A percentile compares a stretch with the other conserved stretches of the same genome.
Evolutionary conservation across 2,113 vertebrate genomes (phyloP).

Genomic region (Rhinopomastus cyanomelas): DNA sequence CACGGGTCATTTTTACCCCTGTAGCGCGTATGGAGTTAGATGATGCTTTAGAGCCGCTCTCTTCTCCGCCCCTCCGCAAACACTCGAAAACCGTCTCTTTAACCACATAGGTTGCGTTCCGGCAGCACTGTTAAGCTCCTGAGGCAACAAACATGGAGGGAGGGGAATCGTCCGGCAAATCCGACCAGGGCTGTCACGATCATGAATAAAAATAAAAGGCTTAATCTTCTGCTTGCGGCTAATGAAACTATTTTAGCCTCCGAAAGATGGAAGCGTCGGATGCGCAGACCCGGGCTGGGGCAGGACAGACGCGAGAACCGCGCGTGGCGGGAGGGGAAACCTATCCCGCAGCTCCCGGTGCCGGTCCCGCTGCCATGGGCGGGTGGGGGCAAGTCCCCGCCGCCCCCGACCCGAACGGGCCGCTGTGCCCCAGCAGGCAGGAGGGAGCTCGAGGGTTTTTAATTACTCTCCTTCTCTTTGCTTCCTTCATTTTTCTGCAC

Average conservation of each 20-base stretch:
- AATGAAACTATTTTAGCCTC: neutral
- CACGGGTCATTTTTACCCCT: neutral
- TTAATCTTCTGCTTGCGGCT: neutral
- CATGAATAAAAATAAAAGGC: conserved; percentile 45
- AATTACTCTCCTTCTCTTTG: conserved; percentile 59
- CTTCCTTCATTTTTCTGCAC: conserved; percentile 63
- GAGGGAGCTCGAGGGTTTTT: conserved; percentile 25
- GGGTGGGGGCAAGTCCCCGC: neutral
- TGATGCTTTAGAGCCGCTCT: neutral
- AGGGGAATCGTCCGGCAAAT: conserved; percentile 37
- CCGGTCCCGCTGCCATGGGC: neutral
- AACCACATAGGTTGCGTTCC: neutral
- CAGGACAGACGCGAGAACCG: neutral
- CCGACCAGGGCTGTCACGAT: neutral
- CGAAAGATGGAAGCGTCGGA: neutral
- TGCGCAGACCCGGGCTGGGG: neutral
- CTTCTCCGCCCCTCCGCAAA: neutral
- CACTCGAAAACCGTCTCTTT: neutral
- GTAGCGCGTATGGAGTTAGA: neutral
- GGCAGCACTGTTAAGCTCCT: conserved; percentile 22
- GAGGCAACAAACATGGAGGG: conserved; percentile 17
- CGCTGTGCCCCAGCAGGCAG: neutral
- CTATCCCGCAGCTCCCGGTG: neutral
- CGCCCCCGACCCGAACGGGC: neutral
- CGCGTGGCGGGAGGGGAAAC: neutral